Evolutionary conservation across 2,888 invertebrate species (phyloP).

Genomic region (Xylocampa areola): DNA sequence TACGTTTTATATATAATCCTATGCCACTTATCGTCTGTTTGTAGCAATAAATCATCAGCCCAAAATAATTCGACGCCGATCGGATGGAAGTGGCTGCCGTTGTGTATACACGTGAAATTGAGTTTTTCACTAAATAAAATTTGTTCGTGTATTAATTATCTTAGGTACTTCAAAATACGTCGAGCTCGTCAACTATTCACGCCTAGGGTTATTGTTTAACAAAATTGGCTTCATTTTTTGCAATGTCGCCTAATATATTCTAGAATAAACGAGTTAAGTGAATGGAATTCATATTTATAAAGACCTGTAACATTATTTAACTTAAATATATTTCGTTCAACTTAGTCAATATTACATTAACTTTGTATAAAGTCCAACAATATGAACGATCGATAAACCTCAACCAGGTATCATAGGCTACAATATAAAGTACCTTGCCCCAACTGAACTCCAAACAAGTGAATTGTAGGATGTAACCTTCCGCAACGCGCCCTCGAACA

Average conservation of each 20-base stretch:
- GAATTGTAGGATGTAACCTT: slow-evolving; percentile 41
- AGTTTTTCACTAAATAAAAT: slow-evolving; percentile 76
- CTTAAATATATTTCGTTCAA: slow-evolving; percentile 14
- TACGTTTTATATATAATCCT: slow-evolving; percentile 37
- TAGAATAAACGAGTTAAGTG: slow-evolving; percentile 43
- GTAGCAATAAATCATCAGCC: slow-evolving; percentile 61
- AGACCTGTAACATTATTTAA: slow-evolving; percentile 19
- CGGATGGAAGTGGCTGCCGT: slow-evolving; percentile 57
- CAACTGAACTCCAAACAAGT: slow-evolving; percentile 57
- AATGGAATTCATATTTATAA: slow-evolving; percentile 32
- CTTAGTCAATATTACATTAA: slow-evolving; percentile 19
- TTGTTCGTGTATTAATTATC: slow-evolving; percentile 75
- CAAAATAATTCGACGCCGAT: slow-evolving; percentile 62
- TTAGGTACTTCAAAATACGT: slow-evolving; percentile 72
- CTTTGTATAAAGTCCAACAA: slow-evolving; percentile 13
- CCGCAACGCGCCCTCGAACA: slow-evolving; percentile 52
- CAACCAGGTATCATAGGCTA: slow-evolving; percentile 28
- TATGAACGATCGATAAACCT: slow-evolving; percentile 27
- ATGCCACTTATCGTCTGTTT: slow-evolving; percentile 47
- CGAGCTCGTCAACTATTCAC: slow-evolving; percentile 57
- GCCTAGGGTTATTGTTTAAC: slow-evolving; percentile 65
- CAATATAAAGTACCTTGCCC: slow-evolving; percentile 34
- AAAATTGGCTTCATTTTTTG: slow-evolving; percentile 65
- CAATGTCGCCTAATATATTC: slow-evolving; percentile 51
- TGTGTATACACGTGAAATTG: slow-evolving; percentile 77